Evolutionary conservation across 1,140 invertebrate species (phyloP), one percentile per base, ranked within the genome.

Genomic region (Lysiphlebus fabarum): DNA sequence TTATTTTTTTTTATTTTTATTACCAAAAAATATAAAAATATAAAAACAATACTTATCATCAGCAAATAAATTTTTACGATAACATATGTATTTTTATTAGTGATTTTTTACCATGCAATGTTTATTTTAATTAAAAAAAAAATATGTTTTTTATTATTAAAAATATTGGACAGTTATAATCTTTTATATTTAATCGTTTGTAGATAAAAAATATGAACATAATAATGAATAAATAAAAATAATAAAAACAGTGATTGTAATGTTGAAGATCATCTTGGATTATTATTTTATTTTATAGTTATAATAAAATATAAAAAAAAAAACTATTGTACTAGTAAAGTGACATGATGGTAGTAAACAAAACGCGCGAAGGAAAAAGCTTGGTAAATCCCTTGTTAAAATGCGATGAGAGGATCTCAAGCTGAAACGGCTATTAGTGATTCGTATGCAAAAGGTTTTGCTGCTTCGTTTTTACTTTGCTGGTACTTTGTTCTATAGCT

Each of bases 331-430:
- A n/a, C 7, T 10, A 44, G 38, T n/a, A 4, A 26, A 56, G 11
- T 37, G 43, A 45, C 33, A 41, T 1, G 17, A 26, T 4, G 17
- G 41, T 36, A 41, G 51, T 40, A n/a, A 36, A 34, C 34, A 41
- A 41, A 56, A 17, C 42, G 8, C 26, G 7, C 47, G 7, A 17
- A 49, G 11, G 26, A 33, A 10, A 53, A 41, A 53, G 40, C 43
- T 14, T 17, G 10, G 11, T 12, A 43, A 58, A 63, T 63, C 53
- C 54, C 58, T 48, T 60, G 58, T 63, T 56, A 57, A 63, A 63
- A 60, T 60, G 54, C 58, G 54, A 63, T 57, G 42, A 57, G 44
- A 43, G 48, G 49, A 45, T 57, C 36, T 48, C 7, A 17, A 45
- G 26, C 40, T 59, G 7, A 40, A 63, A 36, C 51, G 14, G 42